Conservation (phyloP, 1,140 invertebrate genomes). For the Drosophila mojavensis region DNA sequence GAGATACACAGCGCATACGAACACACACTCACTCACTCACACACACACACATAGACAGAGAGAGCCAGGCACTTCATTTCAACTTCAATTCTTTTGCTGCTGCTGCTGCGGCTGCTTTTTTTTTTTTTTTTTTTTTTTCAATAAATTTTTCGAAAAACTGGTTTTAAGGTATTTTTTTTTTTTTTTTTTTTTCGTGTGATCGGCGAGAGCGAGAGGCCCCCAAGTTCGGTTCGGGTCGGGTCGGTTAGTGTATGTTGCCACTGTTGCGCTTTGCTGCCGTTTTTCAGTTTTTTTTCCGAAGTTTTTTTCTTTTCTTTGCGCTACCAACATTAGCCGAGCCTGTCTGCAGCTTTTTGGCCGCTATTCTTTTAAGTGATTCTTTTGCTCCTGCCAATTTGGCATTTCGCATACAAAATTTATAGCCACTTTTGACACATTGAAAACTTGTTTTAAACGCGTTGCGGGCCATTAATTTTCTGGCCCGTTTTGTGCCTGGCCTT, state of each 20-base stretch:
- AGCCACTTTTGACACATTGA: slow-evolving; percentile 74
- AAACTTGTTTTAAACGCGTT: slow-evolving; percentile 66
- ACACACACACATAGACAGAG: slow-evolving; percentile 32
- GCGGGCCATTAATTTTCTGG: slow-evolving; percentile 51
- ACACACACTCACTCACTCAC: slow-evolving; percentile 15
- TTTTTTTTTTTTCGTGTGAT: slow-evolving; percentile 58
- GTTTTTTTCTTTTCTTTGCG: slow-evolving; percentile 38
- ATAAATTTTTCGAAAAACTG: slow-evolving; percentile 79
- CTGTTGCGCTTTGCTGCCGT: slow-evolving; percentile 57
- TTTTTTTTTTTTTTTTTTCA: slow-evolving; percentile 62
- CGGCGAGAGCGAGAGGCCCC: slow-evolving; percentile 27
- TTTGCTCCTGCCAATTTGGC: slow-evolving; percentile 67
- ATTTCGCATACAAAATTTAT: slow-evolving; percentile 68
- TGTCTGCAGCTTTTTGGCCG: slow-evolving; percentile 38
- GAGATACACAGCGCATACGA: slow-evolving; percentile 23
- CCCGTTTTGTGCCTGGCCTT: slow-evolving; percentile 27
- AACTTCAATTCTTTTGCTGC: slow-evolving; percentile 72
- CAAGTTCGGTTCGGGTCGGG: slow-evolving; percentile 45
- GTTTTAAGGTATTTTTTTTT: slow-evolving; percentile 83
- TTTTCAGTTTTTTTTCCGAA: slow-evolving; percentile 33
- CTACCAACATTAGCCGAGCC: slow-evolving; percentile 72
- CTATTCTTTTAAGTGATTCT: slow-evolving; percentile 64
- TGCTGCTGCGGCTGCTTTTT: slow-evolving; percentile 40
- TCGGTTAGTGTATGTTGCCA: slow-evolving; percentile 53
- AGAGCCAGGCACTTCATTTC: slow-evolving; percentile 72